Evolutionary conservation across 2,888 invertebrate species (phyloP).

Genomic region (Melanophora roralis): DNA sequence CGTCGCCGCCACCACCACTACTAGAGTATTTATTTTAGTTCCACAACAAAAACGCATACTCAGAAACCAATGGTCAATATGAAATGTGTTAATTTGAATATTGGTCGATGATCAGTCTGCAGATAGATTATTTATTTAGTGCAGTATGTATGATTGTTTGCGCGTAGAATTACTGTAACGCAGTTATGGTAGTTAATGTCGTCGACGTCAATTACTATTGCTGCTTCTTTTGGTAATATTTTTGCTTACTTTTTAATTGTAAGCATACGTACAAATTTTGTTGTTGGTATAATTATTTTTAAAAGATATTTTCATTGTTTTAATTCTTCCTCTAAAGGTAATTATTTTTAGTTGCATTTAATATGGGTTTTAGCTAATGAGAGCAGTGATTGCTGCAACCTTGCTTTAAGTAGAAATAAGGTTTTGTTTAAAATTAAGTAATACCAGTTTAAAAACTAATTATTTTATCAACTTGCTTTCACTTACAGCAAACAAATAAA

Average conservation of each 20-base stretch:
- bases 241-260: conserved; percentile 26
- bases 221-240: conserved; percentile 27
- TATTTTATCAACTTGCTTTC: too few species aligned
- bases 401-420: too few species aligned
- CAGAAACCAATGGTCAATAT: conserved; percentile 38
- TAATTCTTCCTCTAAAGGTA: too few species aligned
- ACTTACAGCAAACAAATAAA: too few species aligned
- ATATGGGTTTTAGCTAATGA: too few species aligned
- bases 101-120: not conserved
- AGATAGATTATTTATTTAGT: not conserved
- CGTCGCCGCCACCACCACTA: conserved; percentile 41
- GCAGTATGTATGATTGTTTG: too few species aligned
- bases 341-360: too few species aligned
- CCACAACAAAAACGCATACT: conserved; percentile 12
- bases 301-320: too few species aligned
- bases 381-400: too few species aligned
- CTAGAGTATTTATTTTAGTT: conserved; percentile 50
- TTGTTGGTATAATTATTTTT: conserved; percentile 23
- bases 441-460: too few species aligned
- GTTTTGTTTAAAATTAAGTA: too few species aligned
- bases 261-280: not conserved
- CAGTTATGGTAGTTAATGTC: conserved; percentile 23
- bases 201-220: conserved; percentile 43
- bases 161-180: conserved; percentile 41
- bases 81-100: conserved; percentile 58